Percentiles rank a stretch among this genome's conserved stretches.
Evolutionary conservation across 1,140 invertebrate genomes (phyloP).

Genomic region (Arctopsyche grandis): DNA sequence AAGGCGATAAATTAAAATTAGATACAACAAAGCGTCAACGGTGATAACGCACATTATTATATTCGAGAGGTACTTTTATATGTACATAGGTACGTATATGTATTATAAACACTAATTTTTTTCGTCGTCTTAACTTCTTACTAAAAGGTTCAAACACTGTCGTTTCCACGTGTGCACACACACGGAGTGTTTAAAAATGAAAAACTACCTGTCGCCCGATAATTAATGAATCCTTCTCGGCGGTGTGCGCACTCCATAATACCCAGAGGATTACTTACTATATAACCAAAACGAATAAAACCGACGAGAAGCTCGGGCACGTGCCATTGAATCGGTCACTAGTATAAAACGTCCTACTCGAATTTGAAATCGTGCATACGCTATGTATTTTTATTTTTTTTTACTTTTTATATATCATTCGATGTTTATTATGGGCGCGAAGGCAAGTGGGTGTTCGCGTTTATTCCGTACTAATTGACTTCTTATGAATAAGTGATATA

Average conservation of each 20-base stretch:
- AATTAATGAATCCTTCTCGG: constrained; percentile 28
- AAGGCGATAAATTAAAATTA: constrained; percentile 20
- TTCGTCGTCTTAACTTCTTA: not conserved
- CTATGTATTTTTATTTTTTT: no score
- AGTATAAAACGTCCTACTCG: no score
- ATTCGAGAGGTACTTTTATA: no score
- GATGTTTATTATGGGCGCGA: no score
- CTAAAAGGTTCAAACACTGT: no score
- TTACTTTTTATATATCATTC: no score
- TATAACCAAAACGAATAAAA: not conserved
- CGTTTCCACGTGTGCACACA: not conserved
- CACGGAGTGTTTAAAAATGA: constrained; percentile 7
- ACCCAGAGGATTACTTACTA: not conserved
- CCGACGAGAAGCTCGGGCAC: constrained; percentile 9
- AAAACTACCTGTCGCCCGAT: constrained; percentile 20
- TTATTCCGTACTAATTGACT: constrained; percentile 29
- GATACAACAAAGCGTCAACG: constrained; percentile 15
- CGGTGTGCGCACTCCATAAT: constrained; percentile 10
- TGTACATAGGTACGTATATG: no score
- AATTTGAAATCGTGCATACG: no score
- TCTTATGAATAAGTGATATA: constrained; percentile 38
- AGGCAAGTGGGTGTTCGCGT: constrained; percentile 9
- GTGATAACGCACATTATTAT: constrained; percentile 9
- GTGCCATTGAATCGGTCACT: constrained; percentile 15
- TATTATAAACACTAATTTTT: not conserved